Percentiles rank a stretch among this genome's conserved stretches.
phyloP scores from a whole-genome alignment of 2,797 vertebrate species.

The Gymnoscopelus microlampas region DNA sequence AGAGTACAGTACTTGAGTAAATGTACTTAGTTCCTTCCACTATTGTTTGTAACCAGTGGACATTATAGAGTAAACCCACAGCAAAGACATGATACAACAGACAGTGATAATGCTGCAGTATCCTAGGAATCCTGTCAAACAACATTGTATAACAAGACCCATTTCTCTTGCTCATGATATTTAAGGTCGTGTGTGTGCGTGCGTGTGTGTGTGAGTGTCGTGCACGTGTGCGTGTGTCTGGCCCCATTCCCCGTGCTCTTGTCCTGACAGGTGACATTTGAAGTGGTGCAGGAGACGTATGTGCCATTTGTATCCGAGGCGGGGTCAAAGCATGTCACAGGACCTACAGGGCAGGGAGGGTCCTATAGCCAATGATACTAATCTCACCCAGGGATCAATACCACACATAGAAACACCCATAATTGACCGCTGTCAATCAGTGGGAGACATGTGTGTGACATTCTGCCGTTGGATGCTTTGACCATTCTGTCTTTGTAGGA shows the following conservation, averaged over 20 bases:
- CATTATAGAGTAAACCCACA: too few relatives aligned
- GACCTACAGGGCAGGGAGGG: constrained; percentile 73
- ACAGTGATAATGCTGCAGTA: background rate
- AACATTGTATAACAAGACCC: constrained; percentile 56
- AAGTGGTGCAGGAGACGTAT: constrained; percentile 72
- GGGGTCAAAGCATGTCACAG: constrained; percentile 78
- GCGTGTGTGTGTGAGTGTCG: constrained; percentile 10
- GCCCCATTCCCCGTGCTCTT: constrained; percentile 40
- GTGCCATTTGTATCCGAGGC: constrained; percentile 79
- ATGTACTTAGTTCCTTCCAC: too few relatives aligned
- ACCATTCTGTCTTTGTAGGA: constrained; percentile 36
- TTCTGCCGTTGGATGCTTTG: constrained; percentile 23
- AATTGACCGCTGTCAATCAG: constrained; percentile 79
- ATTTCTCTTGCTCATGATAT: constrained; percentile 33
- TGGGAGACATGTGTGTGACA: constrained; percentile 54
- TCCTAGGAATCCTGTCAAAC: constrained; percentile 47
- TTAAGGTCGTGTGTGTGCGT: constrained; percentile 11
- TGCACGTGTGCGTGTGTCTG: constrained; percentile 30
- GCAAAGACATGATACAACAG: constrained; percentile 15
- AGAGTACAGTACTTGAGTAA: too few relatives aligned
- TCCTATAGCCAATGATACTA: constrained; percentile 68
- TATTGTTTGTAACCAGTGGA: too few relatives aligned
- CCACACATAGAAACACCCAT: constrained; percentile 64
- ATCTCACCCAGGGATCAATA: constrained; percentile 76
- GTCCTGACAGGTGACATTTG: constrained; percentile 80